Percentiles rank a stretch among this genome's conserved stretches.
Conservation (phyloP, 2,797 vertebrate genomes). For the Danionella dracula region DNA sequence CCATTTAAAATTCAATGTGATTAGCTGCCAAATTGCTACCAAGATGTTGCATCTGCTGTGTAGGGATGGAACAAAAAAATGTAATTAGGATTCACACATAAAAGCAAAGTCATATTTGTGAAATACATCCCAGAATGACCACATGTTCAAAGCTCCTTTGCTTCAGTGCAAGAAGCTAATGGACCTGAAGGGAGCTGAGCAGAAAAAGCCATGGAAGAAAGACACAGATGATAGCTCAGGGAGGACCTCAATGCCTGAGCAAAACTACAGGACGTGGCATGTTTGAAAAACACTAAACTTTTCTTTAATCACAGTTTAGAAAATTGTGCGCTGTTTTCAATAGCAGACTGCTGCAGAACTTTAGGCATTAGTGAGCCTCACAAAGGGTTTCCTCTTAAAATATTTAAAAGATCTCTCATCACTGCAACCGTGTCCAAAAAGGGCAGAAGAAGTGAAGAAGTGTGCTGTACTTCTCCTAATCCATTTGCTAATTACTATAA, state of each 20-base stretch:
- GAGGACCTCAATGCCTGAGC: slow-evolving; percentile 61
- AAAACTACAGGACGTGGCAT: slow-evolving; percentile 65
- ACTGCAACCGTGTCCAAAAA: slow-evolving; percentile 72
- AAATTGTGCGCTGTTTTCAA: slow-evolving; percentile 73
- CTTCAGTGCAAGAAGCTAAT: slow-evolving; percentile 72
- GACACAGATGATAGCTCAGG: slow-evolving; percentile 47
- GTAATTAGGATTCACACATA: slow-evolving; percentile 80
- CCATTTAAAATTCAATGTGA: slow-evolving; percentile 86
- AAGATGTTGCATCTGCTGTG: slow-evolving; percentile 71
- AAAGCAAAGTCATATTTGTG: slow-evolving; percentile 77
- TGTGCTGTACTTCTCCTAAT: slow-evolving; percentile 76
- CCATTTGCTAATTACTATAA: slow-evolving; percentile 79
- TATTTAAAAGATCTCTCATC: slow-evolving; percentile 74
- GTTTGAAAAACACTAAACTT: slow-evolving; percentile 81
- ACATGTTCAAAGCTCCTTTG: slow-evolving; percentile 71
- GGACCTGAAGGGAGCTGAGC: slow-evolving; percentile 67
- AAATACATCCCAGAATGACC: slow-evolving; percentile 76
- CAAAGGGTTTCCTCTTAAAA: slow-evolving; percentile 75
- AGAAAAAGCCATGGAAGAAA: slow-evolving; percentile 45
- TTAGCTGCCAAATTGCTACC: slow-evolving; percentile 83
- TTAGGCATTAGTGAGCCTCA: slow-evolving; percentile 73
- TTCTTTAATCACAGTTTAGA: slow-evolving; percentile 81
- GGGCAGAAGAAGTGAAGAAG: slow-evolving; percentile 74
- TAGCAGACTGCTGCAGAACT: slow-evolving; percentile 70
- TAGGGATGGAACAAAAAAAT: slow-evolving; percentile 69